Base-by-base conservation (phyloP, 2,888 invertebrate species). In the Pemphredon lugubris region DNA sequence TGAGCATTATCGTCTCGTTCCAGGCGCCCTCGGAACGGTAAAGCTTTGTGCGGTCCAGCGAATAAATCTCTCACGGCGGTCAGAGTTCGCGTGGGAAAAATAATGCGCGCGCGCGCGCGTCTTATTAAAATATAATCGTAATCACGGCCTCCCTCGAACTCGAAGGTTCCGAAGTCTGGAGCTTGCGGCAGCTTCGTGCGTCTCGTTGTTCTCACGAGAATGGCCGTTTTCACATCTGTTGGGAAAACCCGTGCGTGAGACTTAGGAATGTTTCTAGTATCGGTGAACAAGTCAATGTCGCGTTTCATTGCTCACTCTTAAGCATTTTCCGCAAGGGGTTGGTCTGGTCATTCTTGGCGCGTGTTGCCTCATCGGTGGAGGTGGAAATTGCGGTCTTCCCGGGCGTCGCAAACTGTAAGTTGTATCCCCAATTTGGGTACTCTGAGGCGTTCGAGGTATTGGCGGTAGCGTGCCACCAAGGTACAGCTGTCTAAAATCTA, bases 281-380 rank as follows among this genome's bases (percentile, higher is more conserved):
- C 2, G n/a, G 9, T 34, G n/a, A 4, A 4, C 2, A n/a, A n/a
- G 34, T 11, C n/a, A n/a, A n/a, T 34, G 11, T 45, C n/a, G 44
- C 2, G 23, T 45, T 6, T 3, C n/a, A 13, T 13, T 13, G 13
- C 48, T 58, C 44, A 81, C 81, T 18, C 70, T 67, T 1, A 73
- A 34, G 7, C 67, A 77, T 47, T 77, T 81, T 5, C 68, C 68
- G 7, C 75, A 69, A 2, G 65, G 44, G 5, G 75, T 68, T 7
- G 13, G 5, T 13, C 0, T 66, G 2, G 61, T 61, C 55, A 71
- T 68, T 40, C 75, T 48, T 0, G 71, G 58, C 14, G n/a, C 13
- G 6, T 30, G 4, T 2, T 44, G 60, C 0, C 4, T 32, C 16
- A 7, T 4, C 14, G 3, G 0, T 9, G 7, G 9, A n/a, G 54